Conservation (phyloP, 2,797 vertebrate species). For the Gila robusta region DNA sequence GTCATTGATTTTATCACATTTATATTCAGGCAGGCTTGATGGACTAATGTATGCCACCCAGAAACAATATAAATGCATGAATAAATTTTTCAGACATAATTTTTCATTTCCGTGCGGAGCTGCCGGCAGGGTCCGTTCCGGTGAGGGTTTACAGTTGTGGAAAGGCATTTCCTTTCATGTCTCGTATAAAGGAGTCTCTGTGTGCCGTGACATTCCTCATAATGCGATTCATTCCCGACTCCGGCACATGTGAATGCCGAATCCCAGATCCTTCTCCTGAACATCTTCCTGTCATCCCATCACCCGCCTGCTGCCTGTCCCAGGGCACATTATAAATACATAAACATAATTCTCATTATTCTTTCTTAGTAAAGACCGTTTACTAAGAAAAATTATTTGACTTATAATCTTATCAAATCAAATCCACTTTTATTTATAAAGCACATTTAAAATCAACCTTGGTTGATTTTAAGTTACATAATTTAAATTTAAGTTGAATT, state of each 20-base stretch:
- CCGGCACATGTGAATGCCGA: constrained; percentile 23
- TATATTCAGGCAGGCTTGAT: constrained; percentile 19
- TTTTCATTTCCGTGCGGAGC: background rate
- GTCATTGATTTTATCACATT: constrained; percentile 30
- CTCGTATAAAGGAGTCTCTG: constrained; percentile 49
- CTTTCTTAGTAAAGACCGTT: too few relatives aligned
- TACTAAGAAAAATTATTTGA: background rate
- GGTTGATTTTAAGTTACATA: background rate
- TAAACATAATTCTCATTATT: background rate
- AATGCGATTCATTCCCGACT: constrained; percentile 48
- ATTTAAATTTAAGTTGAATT: background rate
- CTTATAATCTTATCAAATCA: background rate
- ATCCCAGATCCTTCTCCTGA: constrained; percentile 29
- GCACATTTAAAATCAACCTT: too few relatives aligned
- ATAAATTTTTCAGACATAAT: constrained; percentile 1
- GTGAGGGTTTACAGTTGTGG: constrained; percentile 22
- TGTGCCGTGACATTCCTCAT: constrained; percentile 52
- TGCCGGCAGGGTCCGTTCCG: constrained; percentile 1
- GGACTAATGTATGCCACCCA: constrained; percentile 10
- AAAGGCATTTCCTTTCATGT: constrained; percentile 41
- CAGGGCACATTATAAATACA: background rate
- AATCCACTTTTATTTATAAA: too few relatives aligned
- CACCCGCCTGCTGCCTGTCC: background rate
- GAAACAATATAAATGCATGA: constrained; percentile 35
- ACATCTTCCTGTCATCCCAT: constrained; percentile 29